Evolutionary conservation across 1,140 invertebrate genomes (phyloP).

Genomic region (Ruditapes philippinarum): DNA sequence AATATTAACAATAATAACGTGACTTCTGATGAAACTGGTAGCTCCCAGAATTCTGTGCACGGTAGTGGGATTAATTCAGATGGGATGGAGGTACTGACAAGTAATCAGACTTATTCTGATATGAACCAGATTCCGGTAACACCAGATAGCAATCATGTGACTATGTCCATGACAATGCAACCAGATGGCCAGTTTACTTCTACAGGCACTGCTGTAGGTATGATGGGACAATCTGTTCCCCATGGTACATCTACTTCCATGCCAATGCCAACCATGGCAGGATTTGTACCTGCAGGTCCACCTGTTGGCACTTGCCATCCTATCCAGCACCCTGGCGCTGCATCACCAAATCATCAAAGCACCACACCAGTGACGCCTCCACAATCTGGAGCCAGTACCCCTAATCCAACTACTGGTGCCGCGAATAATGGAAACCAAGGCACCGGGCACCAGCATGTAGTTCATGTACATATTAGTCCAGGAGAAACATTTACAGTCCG

Average conservation of each 20-base stretch:
- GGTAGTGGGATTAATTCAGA: constrained; percentile 22
- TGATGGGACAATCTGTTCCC: background rate
- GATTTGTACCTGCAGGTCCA: background rate
- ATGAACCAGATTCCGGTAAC: background rate
- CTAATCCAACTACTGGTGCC: constrained; percentile 26
- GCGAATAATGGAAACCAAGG: constrained; percentile 38
- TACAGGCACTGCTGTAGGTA: background rate
- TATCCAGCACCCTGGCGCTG: constrained; percentile 2
- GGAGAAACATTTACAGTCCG: constrained; percentile 57
- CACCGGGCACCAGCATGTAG: constrained; percentile 58
- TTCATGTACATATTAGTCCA: constrained; percentile 59
- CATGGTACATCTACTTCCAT: constrained; percentile 19
- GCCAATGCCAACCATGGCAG: constrained; percentile 6
- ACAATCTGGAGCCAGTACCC: constrained; percentile 43
- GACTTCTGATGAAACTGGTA: background rate
- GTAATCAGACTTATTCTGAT: background rate
- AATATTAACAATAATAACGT: background rate
- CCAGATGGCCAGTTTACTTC: constrained; percentile 46
- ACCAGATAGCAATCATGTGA: background rate
- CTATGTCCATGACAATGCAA: background rate
- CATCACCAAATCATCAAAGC: constrained; percentile 15
- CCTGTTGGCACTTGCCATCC: constrained; percentile 18
- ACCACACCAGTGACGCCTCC: constrained; percentile 22
- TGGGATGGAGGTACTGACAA: background rate
- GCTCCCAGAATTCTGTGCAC: background rate